Evolutionary conservation across 2,797 vertebrate species (phyloP).

Genomic region (Corythornis leucogaster): DNA sequence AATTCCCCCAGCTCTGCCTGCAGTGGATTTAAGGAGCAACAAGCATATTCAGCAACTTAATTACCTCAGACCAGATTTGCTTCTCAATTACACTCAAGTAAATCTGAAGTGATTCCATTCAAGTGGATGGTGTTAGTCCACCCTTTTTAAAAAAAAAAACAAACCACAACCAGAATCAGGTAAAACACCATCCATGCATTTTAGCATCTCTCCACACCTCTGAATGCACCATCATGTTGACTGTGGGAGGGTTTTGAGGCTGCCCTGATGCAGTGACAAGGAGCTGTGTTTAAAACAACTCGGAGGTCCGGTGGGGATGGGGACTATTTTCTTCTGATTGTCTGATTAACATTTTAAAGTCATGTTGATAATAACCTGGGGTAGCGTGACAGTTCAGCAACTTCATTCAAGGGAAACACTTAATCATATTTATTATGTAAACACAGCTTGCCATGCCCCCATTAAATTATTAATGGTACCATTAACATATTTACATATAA

Average conservation of each 20-base stretch:
- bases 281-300: neutral
- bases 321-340: conserved; percentile 53
- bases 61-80: conserved; percentile 55
- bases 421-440: conserved; percentile 81
- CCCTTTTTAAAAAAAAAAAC: neutral
- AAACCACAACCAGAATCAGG: neutral
- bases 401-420: conserved; percentile 76
- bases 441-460: conserved; percentile 77
- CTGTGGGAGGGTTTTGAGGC: neutral
- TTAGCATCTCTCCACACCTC: neutral
- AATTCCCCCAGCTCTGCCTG: neutral
- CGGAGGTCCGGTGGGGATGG: neutral
- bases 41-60: conserved; percentile 15
- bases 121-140: neutral
- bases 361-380: conserved; percentile 71
- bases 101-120: conserved; percentile 41
- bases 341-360: conserved; percentile 73
- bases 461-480: conserved; percentile 78
- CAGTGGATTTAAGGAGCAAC: conserved; percentile 21
- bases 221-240: neutral
- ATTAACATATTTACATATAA: conserved; percentile 81
- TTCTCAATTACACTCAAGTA: conserved; percentile 54
- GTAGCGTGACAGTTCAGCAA: conserved; percentile 75
- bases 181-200: neutral
- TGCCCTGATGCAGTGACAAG: fast-evolving